phyloP scores from a whole-genome alignment of 2,113 vertebrate genomes.

The Mustelus asterias region DNA sequence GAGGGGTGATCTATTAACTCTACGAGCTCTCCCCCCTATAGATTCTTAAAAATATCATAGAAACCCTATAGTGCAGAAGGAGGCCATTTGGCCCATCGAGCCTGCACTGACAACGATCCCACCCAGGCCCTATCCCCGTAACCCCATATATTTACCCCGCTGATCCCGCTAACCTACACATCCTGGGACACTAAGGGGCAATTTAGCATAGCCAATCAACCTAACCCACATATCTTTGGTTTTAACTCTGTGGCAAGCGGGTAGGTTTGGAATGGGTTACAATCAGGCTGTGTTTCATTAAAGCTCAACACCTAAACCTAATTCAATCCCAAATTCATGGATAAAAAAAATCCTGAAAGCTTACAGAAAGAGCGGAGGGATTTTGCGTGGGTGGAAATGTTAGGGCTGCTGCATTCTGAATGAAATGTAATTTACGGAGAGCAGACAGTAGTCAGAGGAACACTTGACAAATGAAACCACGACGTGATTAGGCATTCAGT shows the following conservation, averaged over 20 bases:
- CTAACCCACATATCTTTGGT: no score
- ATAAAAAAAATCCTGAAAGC: neutral
- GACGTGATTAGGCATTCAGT: neutral
- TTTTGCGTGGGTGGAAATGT: neutral
- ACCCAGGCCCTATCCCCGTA: no score
- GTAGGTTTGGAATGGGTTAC: no score
- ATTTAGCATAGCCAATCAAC: no score
- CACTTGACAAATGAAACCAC: neutral
- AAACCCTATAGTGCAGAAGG: no score
- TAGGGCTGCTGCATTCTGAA: conserved; percentile 11
- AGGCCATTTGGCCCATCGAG: no score
- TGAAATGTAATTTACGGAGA: neutral
- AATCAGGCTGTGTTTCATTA: neutral
- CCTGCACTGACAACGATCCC: no score
- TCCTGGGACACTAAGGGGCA: no score
- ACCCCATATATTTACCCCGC: no score
- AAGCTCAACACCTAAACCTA: neutral
- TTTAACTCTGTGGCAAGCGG: no score
- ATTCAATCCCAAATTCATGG: neutral
- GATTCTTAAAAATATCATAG: neutral
- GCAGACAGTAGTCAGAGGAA: neutral
- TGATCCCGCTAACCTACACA: no score
- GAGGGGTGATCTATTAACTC: neutral
- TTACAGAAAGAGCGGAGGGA: neutral
- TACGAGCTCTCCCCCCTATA: neutral